Conservation (phyloP, 1,140 invertebrate genomes). For the Diachasma alloeum region DNA sequence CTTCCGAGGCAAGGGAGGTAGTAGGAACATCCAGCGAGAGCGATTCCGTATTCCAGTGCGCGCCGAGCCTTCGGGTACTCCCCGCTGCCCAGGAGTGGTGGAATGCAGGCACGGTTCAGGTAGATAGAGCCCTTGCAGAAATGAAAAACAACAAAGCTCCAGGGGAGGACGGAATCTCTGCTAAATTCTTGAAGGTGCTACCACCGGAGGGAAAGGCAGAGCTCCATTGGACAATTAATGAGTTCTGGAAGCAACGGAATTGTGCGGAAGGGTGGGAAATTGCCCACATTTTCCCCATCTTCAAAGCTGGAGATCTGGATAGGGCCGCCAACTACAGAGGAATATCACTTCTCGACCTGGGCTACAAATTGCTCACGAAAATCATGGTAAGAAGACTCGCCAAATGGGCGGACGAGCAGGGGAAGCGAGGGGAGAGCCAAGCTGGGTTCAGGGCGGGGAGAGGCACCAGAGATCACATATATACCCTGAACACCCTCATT, state of each 20-base stretch:
- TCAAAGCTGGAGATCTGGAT: not conserved
- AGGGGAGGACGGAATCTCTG: no score
- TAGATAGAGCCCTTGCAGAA: no score
- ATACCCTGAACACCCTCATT: conserved; percentile 3
- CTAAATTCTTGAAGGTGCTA: not conserved
- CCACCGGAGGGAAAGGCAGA: not conserved
- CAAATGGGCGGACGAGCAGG: not conserved
- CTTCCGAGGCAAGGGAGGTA: no score
- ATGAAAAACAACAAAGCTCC: no score
- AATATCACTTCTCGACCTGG: not conserved
- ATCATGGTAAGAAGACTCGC: not conserved
- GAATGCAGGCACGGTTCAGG: no score
- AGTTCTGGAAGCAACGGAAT: not conserved
- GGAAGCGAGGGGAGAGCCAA: conserved; percentile 4
- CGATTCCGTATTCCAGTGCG: no score
- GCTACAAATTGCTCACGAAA: not conserved
- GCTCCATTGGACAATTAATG: not conserved
- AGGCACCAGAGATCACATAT: conserved; percentile 23
- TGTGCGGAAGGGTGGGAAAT: not conserved
- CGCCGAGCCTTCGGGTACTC: no score
- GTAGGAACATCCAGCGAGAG: no score
- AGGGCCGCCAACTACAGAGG: not conserved
- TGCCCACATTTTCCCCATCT: not conserved
- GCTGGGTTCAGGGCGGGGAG: conserved; percentile 13
- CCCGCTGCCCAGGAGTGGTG: no score